Evolutionary conservation across 2,113 vertebrate species (phyloP).

Genomic region (Cacatua alba): DNA sequence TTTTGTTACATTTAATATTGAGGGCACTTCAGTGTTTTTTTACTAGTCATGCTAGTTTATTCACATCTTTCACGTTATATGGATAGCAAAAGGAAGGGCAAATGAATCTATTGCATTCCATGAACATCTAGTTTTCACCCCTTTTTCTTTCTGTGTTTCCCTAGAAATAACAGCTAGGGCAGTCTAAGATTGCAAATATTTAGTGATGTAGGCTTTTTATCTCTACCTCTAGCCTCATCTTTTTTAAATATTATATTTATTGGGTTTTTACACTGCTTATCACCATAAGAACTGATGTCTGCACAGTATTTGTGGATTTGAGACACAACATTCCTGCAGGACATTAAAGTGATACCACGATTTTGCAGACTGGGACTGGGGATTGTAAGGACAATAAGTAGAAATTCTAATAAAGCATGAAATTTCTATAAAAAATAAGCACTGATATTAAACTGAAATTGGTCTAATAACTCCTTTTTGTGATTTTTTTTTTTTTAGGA

Average conservation of each 20-base stretch:
- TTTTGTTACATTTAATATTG: background rate
- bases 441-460: background rate
- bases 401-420: background rate
- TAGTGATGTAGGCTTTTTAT: background rate
- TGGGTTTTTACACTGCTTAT: background rate
- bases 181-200: background rate
- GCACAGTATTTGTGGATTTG: background rate
- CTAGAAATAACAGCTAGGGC: background rate
- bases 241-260: background rate
- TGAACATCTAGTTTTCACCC: background rate
- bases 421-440: background rate
- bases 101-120: background rate
- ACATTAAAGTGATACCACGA: background rate
- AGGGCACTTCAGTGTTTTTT: background rate
- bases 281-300: background rate
- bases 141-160: background rate
- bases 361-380: background rate
- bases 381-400: background rate
- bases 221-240: background rate
- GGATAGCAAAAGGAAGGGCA: background rate
- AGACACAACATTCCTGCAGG: background rate
- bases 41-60: background rate
- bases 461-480: background rate
- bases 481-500: background rate
- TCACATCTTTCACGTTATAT: background rate